Conservation (phyloP, 2,888 invertebrate genomes). For the Calliopum simillimum region DNA sequence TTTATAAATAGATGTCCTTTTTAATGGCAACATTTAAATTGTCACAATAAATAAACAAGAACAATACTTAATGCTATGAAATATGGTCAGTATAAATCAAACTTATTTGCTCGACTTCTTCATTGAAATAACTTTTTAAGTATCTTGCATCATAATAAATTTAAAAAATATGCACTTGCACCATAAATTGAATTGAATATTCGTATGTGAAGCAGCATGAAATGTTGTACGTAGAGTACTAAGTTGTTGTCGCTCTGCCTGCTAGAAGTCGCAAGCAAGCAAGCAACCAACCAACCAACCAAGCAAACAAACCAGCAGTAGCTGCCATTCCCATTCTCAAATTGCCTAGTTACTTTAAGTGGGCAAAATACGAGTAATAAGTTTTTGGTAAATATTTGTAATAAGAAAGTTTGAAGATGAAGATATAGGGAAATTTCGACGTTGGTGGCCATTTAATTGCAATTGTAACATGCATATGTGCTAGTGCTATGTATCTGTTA, state of each 20-base stretch:
- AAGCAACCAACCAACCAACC: no score
- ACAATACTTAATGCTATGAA: slow-evolving; percentile 46
- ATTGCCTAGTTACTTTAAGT: slow-evolving; percentile 12
- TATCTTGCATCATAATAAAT: slow-evolving; percentile 62
- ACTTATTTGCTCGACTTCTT: slow-evolving; percentile 46
- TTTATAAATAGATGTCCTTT: slow-evolving; percentile 20
- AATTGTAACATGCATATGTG: no score
- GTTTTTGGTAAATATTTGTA: slow-evolving; percentile 7
- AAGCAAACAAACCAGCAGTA: no score
- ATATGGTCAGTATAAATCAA: slow-evolving; percentile 57
- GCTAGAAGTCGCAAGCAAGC: no score
- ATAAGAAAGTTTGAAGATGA: no score
- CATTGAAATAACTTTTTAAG: slow-evolving; percentile 50
- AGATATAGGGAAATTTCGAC: no score
- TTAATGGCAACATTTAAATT: slow-evolving; percentile 45
- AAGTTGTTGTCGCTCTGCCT: no score
- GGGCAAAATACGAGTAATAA: background rate
- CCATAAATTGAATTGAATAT: slow-evolving; percentile 12
- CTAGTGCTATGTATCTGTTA: no score
- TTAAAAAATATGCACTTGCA: slow-evolving; percentile 52
- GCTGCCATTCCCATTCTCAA: background rate
- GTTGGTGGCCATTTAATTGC: no score
- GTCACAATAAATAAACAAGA: slow-evolving; percentile 46
- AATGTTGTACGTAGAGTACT: no score
- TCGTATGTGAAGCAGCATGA: background rate